A percentile compares a stretch with the other conserved stretches of the same genome.
Evolutionary conservation across 2,797 vertebrate species (phyloP).

Genomic region (Chaenodraco wilsoni): DNA sequence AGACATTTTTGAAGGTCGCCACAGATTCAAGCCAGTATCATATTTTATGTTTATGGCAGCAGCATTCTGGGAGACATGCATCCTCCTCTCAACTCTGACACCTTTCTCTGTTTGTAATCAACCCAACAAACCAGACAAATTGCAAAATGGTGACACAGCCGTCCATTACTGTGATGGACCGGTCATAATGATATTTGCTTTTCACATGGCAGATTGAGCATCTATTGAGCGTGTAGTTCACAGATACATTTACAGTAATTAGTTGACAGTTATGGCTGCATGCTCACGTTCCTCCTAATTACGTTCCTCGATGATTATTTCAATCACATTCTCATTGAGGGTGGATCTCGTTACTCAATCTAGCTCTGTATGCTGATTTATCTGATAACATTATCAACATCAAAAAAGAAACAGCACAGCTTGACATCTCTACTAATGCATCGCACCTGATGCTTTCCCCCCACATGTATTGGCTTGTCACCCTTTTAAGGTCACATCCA

Average conservation of each 20-base stretch:
- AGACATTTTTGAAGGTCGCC: slow-evolving; percentile 24
- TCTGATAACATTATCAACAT: neutral
- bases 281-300: slow-evolving; percentile 11
- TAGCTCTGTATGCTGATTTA: neutral
- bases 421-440: neutral
- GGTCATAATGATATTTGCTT: slow-evolving; percentile 6
- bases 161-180: slow-evolving; percentile 10
- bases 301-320: slow-evolving; percentile 29
- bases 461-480: neutral
- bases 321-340: neutral
- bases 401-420: neutral
- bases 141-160: neutral
- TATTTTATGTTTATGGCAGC: slow-evolving; percentile 25
- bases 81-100: neutral
- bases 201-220: neutral
- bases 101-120: neutral
- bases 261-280: neutral
- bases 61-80: neutral
- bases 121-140: slow-evolving; percentile 14
- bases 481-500: neutral
- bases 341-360: slow-evolving; percentile 1
- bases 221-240: slow-evolving; percentile 8
- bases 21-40: neutral
- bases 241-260: slow-evolving; percentile 31
- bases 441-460: neutral